phyloP scores from a whole-genome alignment of 1,140 invertebrate species.

The Drosophila eugracilis region DNA sequence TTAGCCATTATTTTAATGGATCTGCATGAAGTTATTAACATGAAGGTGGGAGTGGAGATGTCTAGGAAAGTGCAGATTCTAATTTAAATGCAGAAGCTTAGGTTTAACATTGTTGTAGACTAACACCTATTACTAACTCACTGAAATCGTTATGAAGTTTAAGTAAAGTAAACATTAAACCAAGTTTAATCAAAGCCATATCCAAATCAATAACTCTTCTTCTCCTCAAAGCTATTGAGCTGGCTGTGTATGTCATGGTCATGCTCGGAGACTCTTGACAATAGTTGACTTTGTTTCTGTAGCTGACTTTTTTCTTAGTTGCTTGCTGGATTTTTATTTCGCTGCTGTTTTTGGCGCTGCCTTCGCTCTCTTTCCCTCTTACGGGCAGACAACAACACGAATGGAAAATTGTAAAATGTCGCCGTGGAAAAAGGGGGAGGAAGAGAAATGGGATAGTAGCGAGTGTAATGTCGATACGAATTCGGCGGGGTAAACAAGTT shows the following conservation, averaged over 20 bases:
- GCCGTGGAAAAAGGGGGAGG: conserved; percentile 44
- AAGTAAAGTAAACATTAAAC: background rate
- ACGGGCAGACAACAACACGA: conserved; percentile 67
- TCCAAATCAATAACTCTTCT: background rate
- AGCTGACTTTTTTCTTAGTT: conserved; percentile 14
- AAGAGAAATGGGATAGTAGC: conserved; percentile 23
- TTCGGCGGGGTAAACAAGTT: conserved; percentile 70
- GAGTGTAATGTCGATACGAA: conserved; percentile 68
- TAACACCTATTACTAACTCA: too few species aligned
- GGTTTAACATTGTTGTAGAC: too few species aligned
- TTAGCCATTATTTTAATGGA: conserved; percentile 56
- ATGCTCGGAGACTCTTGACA: conserved; percentile 36
- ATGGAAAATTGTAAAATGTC: conserved; percentile 80
- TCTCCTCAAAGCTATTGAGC: background rate
- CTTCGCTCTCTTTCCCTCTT: conserved; percentile 32
- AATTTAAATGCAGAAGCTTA: background rate
- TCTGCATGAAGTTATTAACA: conserved; percentile 20
- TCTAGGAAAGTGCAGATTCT: background rate
- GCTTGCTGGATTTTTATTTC: conserved; percentile 11
- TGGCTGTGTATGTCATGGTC: conserved; percentile 39
- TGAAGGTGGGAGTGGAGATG: background rate
- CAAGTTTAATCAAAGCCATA: background rate
- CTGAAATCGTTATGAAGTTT: background rate
- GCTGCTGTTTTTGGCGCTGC: conserved; percentile 30
- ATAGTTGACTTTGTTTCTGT: conserved; percentile 31